Evolutionary conservation across 2,888 invertebrate species (phyloP).

Genomic region (Caenorhabditis parvicauda): DNA sequence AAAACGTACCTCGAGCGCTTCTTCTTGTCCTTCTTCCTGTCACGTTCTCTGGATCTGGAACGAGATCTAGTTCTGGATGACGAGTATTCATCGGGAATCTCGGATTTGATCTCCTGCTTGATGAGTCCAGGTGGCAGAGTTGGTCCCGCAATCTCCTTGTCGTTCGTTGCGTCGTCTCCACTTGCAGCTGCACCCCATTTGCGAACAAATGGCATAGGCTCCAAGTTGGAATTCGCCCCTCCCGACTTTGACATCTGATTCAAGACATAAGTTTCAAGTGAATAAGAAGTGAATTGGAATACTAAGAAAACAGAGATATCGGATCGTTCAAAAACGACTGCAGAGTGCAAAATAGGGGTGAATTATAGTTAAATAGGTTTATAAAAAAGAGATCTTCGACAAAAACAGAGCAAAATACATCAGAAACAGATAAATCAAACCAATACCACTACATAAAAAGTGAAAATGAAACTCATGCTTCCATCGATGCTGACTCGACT

Average conservation of each 20-base stretch:
- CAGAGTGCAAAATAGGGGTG: neutral
- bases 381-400: too few species aligned
- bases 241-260: slow-evolving; percentile 41
- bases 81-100: too few species aligned
- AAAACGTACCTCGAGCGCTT: too few species aligned
- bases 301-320: slow-evolving; percentile 2
- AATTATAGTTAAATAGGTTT: neutral
- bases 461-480: slow-evolving; percentile 6
- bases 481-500: slow-evolving; percentile 6
- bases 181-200: slow-evolving; percentile 47
- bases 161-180: slow-evolving; percentile 3
- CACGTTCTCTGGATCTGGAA: slow-evolving; percentile 14
- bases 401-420: neutral
- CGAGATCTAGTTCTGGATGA: slow-evolving; percentile 3
- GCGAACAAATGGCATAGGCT: slow-evolving; percentile 59
- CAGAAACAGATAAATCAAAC: slow-evolving; percentile 2
- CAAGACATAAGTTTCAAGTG: too few species aligned
- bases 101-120: too few species aligned
- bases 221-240: slow-evolving; percentile 57
- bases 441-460: too few species aligned
- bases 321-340: neutral
- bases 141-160: slow-evolving; percentile 5
- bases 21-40: slow-evolving; percentile 27
- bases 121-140: slow-evolving; percentile 1
- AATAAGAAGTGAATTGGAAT: too few species aligned